Base-by-base conservation (phyloP, 1,140 invertebrate species). In the Rhagoletis zephyria region DNA sequence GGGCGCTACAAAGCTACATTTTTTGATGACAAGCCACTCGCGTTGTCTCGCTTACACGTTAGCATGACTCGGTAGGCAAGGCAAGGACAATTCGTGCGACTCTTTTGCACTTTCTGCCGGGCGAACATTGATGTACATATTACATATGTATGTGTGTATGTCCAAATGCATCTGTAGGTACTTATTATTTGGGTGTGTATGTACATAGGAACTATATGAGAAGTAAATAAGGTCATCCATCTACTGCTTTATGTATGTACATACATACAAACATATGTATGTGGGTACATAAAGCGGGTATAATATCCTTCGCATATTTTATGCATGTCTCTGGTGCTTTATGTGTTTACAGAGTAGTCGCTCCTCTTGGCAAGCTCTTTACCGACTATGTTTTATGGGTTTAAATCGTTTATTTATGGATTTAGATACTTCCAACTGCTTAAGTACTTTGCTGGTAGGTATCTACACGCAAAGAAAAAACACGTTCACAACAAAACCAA, bases 361-460 rank as follows among this genome's bases (percentile, higher is more conserved):
- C n/a, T 56, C n/a, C 74, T 56, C 74, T 81, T 56, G 48, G 74
- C 48, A 45, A 59, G 7, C 48, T n/a, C 19, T 85, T 85, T 40
- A 10, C 19, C 40, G 56, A 10, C n/a, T 85, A 85, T 85, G 85
- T 63, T 85, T 85, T 85, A 85, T 85, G 85, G 42, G 59, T 59
- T 85, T 85, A 85, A 85, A 85, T 85, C 42, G 85, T 63, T 85
- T 85, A 85, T 85, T 85, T 85, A 85, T 85, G 85, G 85, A 85
- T 85, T 85, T 85, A 85, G 85, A 63, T 85, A 59, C 60, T 85
- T 85, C 60, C 40, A 85, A 85, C 59, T 61, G 51, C 59, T 85
- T 85, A 85, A 85, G 85, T 85, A 85, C 85, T 85, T 85, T 63
- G 67, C 19, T 16, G 10, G 14, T 45, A 85, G 19, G 63, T 16